phyloP scores from a whole-genome alignment of 2,888 invertebrate species.

The Trachelus tabidus region DNA sequence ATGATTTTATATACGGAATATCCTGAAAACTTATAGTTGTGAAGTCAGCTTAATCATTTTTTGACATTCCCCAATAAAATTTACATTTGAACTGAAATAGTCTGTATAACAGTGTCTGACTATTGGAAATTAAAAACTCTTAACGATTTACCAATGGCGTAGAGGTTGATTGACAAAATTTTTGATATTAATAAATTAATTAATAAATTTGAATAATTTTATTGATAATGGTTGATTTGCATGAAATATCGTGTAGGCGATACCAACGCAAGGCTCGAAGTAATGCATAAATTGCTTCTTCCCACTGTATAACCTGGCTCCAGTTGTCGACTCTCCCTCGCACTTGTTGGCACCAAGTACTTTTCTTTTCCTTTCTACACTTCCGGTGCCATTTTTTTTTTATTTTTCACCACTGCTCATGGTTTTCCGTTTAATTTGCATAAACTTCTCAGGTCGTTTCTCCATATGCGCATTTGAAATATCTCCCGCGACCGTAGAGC shows the following conservation, averaged over 20 bases:
- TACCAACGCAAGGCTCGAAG: neutral
- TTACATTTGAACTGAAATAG: neutral
- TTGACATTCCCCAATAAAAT: neutral
- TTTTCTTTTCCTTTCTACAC: neutral
- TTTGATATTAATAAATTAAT: neutral
- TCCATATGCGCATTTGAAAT: neutral
- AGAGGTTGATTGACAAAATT: neutral
- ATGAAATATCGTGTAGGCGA: neutral
- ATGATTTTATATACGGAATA: neutral
- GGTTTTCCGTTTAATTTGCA: conserved; percentile 41
- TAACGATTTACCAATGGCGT: neutral
- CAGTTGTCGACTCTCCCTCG: neutral
- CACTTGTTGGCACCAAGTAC: neutral
- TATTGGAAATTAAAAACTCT: neutral
- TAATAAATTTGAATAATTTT: too few relatives aligned
- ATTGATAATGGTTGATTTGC: neutral
- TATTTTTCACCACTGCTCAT: conserved; percentile 28
- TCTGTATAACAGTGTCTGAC: neutral
- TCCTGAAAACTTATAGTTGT: neutral
- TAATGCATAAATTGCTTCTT: neutral
- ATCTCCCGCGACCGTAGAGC: neutral
- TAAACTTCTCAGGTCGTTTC: conserved; percentile 16
- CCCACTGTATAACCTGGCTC: neutral
- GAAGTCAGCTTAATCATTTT: neutral
- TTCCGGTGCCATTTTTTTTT: conserved; percentile 13